Conservation (phyloP, 2,888 invertebrate genomes). For the Trichopria drosophilae region DNA sequence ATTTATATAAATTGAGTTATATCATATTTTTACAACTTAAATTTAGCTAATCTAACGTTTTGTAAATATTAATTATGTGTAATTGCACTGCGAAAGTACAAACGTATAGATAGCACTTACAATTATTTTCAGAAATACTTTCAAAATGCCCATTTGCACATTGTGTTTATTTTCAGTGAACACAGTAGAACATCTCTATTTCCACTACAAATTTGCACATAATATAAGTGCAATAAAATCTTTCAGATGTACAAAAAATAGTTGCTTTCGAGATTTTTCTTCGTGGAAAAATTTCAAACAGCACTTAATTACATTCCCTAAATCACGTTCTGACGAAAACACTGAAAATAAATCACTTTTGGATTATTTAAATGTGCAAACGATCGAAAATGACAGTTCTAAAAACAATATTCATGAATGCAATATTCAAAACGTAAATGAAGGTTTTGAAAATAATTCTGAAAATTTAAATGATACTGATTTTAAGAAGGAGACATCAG, state of each 20-base stretch:
- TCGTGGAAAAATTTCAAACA: constrained; percentile 1
- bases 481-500: background rate
- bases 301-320: background rate
- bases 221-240: background rate
- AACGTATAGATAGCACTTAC: no score
- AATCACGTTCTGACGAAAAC: background rate
- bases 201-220: constrained; percentile 1
- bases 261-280: constrained; percentile 1
- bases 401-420: no score
- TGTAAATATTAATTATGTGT: no score
- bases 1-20: no score
- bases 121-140: no score
- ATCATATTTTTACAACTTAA: no score
- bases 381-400: no score
- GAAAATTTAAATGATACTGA: background rate
- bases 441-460: background rate
- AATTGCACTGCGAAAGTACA: no score
- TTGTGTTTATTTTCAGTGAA: background rate
- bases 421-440: no score
- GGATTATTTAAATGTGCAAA: background rate
- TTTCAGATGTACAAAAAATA: background rate
- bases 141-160: constrained; percentile 2
- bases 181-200: background rate
- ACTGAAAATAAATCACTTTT: background rate
- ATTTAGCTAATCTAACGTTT: no score